Base-by-base conservation (phyloP, 1,140 invertebrate species). In the Drosophila sucinea region DNA sequence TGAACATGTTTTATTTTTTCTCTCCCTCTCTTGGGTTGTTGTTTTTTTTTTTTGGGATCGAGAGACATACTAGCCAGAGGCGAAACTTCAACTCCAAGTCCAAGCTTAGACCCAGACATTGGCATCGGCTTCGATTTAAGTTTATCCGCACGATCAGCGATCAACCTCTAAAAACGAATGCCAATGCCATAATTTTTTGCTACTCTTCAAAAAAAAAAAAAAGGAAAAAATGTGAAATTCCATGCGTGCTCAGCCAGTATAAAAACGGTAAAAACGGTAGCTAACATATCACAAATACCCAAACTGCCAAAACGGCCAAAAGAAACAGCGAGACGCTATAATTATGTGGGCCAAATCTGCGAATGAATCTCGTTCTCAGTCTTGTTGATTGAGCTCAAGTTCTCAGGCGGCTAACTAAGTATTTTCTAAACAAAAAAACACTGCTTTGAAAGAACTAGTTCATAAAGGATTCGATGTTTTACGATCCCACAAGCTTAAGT, bases 91-190 rank as follows among this genome's bases (percentile, higher is more conserved):
- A 57, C 67, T 32, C 75, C 75, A 81, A 58, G 41, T 60, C 11
- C 58, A 17, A 33, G 51, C 55, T 41, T 51, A 35, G 66, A 64
- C 40, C 33, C 11, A 62, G 54, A 41, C 44, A 55, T 58, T 30
- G 35, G 58, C 55, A 70, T 72, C 80, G 84, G 77, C 72, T 67
- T 58, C 73, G 84, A 87, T 87, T 87, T 90, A 89, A 84, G 84
- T 87, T 87, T 83, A 87, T 87, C 84, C 84, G 70, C 84, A 87
- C 84, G 84, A 87, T 87, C 84, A 87, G 73, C 82, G 47, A 60
- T 67, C 76, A 76, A 51, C 60, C 60, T 32, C 60, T 30, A 69
- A 75, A 81, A 74, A 68, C 44, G 65, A 76, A 80, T 75, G 71
- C 71, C 78, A 81, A 82, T 87, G 65, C 84, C 79, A 86, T 87